A percentile compares a stretch with the other conserved stretches of the same genome.
These are phyloP conservation scores for Pammene aurita DNA, from an alignment of 2,888 invertebrate genomes.

Conservation along the genomic window DNA sequence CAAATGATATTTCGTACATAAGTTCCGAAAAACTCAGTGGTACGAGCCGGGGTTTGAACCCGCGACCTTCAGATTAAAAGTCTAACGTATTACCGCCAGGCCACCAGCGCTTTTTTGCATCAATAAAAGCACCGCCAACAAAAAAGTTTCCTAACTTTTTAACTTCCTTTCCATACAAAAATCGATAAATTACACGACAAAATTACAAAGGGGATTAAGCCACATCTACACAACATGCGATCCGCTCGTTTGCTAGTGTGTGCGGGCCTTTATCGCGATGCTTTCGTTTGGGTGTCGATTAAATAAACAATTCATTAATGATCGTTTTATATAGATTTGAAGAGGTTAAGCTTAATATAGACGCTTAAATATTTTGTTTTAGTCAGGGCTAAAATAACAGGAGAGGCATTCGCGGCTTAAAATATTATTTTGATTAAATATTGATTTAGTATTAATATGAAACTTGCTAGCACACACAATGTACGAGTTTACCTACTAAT, in stretches of 20 bases:
- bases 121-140: too few relatives aligned
- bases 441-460: neutral
- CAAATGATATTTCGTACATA: too few relatives aligned
- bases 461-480: too few relatives aligned
- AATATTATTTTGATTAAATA: neutral
- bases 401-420: neutral
- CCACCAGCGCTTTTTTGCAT: too few relatives aligned
- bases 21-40: too few relatives aligned
- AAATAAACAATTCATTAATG: slow-evolving; percentile 30
- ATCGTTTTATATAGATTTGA: neutral
- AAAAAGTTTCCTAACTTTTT: too few relatives aligned
- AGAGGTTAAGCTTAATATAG: neutral
- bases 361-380: neutral
- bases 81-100: too few relatives aligned
- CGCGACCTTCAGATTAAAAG: too few relatives aligned
- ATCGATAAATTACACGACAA: slow-evolving; percentile 24
- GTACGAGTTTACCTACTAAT: too few relatives aligned
- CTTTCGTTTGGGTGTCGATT: slow-evolving; percentile 31
- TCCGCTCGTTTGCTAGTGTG: slow-evolving; percentile 41
- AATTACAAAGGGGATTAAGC: slow-evolving; percentile 28
- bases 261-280: slow-evolving; percentile 33
- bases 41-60: too few relatives aligned
- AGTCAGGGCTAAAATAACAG: too few relatives aligned
- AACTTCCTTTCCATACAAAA: slow-evolving; percentile 17
- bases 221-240: slow-evolving; percentile 39